Evolutionary conservation across 1,140 invertebrate species (phyloP).

Genomic region (Sitobion miscanthi): DNA sequence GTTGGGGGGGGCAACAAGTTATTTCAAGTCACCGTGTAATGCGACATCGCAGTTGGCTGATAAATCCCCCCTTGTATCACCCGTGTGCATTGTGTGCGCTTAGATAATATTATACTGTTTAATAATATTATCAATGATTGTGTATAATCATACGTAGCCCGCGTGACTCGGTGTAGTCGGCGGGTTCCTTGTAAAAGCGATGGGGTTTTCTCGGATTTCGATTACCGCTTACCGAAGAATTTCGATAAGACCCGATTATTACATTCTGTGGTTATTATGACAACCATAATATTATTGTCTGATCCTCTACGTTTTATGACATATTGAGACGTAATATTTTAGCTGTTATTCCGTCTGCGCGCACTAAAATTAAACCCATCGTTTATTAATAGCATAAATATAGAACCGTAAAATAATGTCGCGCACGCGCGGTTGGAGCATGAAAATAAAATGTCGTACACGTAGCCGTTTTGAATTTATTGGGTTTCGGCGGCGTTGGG

Average conservation of each 20-base stretch:
- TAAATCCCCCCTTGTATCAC: no score
- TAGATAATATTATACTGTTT: no score
- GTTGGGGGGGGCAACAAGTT: no score
- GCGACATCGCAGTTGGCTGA: no score
- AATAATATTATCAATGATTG: no score
- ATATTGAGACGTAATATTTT: not conserved
- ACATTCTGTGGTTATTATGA: not conserved
- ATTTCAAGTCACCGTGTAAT: no score
- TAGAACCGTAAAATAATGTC: not conserved
- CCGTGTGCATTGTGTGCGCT: no score
- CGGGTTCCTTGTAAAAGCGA: not conserved
- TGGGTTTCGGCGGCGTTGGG: not conserved
- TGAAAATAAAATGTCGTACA: not conserved
- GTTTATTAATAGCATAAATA: not conserved
- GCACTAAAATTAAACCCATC: not conserved
- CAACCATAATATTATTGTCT: no score
- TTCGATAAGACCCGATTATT: not conserved
- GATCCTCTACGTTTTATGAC: not conserved
- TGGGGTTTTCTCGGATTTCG: not conserved
- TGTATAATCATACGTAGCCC: no score
- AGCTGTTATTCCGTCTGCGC: not conserved
- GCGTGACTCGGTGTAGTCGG: no score
- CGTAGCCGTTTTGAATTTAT: not conserved
- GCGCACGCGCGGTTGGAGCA: not conserved
- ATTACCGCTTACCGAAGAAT: not conserved